These are phyloP conservation scores for Cepphus grylle DNA, from an alignment of 2,113 vertebrate genomes.

Conservation along the genomic window DNA sequence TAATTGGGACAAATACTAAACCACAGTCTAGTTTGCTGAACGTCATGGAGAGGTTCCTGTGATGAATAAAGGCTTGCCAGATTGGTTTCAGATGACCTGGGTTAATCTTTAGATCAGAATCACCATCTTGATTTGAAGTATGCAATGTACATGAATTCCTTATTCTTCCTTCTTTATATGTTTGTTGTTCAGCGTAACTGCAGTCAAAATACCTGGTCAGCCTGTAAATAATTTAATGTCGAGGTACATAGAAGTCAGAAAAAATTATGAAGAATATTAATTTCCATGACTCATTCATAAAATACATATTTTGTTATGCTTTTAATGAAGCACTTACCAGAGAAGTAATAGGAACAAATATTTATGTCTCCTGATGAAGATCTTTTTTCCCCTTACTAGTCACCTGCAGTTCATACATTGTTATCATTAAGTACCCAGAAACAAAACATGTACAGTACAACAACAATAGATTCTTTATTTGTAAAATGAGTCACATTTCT, in stretches of 20 bases:
- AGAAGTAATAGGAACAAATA: not conserved
- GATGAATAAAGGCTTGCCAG: not conserved
- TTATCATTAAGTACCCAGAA: constrained; percentile 59
- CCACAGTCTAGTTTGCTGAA: not conserved
- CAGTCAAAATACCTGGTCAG: not conserved
- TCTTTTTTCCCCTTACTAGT: constrained; percentile 20
- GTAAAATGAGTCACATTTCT: constrained; percentile 58
- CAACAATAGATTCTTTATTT: constrained; percentile 67
- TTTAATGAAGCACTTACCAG: constrained; percentile 26
- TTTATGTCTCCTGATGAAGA: constrained; percentile 27
- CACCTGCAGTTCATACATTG: constrained; percentile 31
- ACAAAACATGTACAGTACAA: constrained; percentile 34
- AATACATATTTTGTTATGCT: not conserved
- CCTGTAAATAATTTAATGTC: not conserved
- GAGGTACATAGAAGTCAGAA: not conserved
- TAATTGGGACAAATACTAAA: not conserved
- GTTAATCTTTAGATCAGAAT: not conserved
- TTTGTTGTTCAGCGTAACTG: not conserved
- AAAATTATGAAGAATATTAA: not conserved
- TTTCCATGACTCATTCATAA: constrained; percentile 7
- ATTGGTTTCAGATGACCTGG: not conserved
- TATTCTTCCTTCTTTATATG: not conserved
- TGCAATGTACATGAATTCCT: not conserved
- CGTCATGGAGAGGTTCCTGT: not conserved
- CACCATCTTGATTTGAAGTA: not conserved